Conservation (phyloP, 2,113 vertebrate genomes). For the Poeciliopsis occidentalis region DNA sequence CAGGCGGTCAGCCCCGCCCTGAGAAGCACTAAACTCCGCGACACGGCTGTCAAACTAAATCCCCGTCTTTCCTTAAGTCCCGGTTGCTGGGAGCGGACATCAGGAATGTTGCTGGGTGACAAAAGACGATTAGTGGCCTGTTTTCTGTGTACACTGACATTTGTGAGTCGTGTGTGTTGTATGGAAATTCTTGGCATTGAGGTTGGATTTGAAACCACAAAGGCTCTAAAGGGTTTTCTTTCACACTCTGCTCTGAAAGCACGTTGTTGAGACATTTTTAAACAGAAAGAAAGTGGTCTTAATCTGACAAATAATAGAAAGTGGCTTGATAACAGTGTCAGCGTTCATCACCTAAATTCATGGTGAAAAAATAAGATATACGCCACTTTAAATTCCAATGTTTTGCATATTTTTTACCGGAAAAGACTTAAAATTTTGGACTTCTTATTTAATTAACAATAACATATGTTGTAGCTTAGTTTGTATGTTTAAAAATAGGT, state of each 20-base stretch:
- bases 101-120: slow-evolving; percentile 84
- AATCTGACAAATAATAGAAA: slow-evolving; percentile 35
- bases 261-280: slow-evolving; percentile 47
- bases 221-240: slow-evolving; percentile 50
- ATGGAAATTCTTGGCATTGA: slow-evolving; percentile 60
- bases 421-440: not conserved
- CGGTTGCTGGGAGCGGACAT: slow-evolving; percentile 84
- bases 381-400: too few species aligned
- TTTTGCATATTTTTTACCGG: not conserved
- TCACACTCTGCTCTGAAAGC: slow-evolving; percentile 49
- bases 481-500: not conserved
- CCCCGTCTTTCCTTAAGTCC: slow-evolving; percentile 77
- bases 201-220: slow-evolving; percentile 44
- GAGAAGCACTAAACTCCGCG: slow-evolving; percentile 67
- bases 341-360: not conserved
- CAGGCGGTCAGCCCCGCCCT: slow-evolving; percentile 53
- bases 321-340: not conserved
- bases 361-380: too few species aligned
- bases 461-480: not conserved
- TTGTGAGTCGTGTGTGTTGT: slow-evolving; percentile 71
- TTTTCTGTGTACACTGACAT: slow-evolving; percentile 77
- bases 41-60: slow-evolving; percentile 80
- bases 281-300: slow-evolving; percentile 37
- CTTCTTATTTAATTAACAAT: not conserved
- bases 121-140: slow-evolving; percentile 80